Evolutionary conservation across 2,888 invertebrate species (phyloP).

Genomic region (Drosophila neonasuta): DNA sequence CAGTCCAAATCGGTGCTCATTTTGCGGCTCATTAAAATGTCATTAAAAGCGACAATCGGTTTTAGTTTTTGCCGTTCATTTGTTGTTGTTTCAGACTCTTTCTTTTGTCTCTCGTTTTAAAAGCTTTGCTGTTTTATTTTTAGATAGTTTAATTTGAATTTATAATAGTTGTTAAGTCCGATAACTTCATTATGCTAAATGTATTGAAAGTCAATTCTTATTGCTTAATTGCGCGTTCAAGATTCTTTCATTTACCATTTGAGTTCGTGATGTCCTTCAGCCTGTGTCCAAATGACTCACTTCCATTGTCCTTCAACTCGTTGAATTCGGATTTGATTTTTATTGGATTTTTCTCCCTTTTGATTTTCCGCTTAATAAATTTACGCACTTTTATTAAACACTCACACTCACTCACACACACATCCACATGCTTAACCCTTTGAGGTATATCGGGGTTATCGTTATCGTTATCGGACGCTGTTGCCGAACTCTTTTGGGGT

Average conservation of each 20-base stretch:
- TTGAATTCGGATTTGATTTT: conserved; percentile 7
- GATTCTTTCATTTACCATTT: conserved; percentile 27
- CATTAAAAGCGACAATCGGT: conserved; percentile 62
- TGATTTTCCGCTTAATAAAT: conserved; percentile 27
- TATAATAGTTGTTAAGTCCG: background rate
- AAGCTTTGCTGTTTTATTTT: conserved; percentile 7
- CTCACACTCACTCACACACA: conserved; percentile 10
- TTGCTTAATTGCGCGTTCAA: conserved; percentile 2
- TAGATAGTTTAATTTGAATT: conserved; percentile 17
- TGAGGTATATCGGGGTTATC: conserved; percentile 4
- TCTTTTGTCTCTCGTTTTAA: conserved; percentile 14
- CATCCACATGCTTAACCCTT: conserved; percentile 32
- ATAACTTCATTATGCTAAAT: conserved; percentile 1
- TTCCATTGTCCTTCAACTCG: conserved; percentile 26
- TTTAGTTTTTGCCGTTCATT: conserved; percentile 25
- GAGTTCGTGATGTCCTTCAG: conserved; percentile 11
- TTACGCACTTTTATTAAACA: conserved; percentile 36
- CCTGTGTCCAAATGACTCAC: background rate
- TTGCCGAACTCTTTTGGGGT: conserved; percentile 35
- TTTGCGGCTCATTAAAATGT: conserved; percentile 73
- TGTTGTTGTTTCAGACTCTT: conserved; percentile 1
- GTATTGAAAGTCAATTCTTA: background rate
- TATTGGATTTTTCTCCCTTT: background rate
- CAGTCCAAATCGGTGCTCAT: conserved; percentile 54
- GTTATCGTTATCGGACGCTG: conserved; percentile 8